Evolutionary conservation across 2,888 invertebrate species (phyloP).

Genomic region (Dryobotodes eremita): DNA sequence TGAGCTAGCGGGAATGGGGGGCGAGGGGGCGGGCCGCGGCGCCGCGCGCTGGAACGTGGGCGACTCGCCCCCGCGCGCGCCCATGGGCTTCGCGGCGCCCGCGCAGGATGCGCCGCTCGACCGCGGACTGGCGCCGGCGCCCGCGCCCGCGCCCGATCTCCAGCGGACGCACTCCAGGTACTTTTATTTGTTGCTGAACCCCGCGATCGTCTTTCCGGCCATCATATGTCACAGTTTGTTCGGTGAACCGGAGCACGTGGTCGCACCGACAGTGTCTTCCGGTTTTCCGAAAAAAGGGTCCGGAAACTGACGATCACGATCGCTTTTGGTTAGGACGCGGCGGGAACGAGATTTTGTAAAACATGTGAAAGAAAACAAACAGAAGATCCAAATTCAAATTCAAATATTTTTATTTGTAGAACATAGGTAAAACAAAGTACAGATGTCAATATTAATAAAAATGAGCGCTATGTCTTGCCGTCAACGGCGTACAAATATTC

Average conservation of each 20-base stretch:
- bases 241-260: neutral
- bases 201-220: neutral
- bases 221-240: no score
- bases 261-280: neutral
- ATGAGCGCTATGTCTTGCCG: no score
- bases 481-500: no score
- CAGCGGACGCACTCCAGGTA: conserved; percentile 94
- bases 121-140: conserved; percentile 83
- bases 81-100: conserved; percentile 90
- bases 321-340: neutral
- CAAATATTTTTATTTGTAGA: no score
- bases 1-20: conserved; percentile 91
- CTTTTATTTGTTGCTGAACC: neutral
- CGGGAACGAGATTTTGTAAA: neutral
- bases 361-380: neutral
- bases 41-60: conserved; percentile 92
- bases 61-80: conserved; percentile 91
- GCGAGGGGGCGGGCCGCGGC: conserved; percentile 92
- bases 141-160: conserved; percentile 89
- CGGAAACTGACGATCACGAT: neutral
- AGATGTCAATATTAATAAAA: no score
- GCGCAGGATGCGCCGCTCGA: conserved; percentile 91
- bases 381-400: neutral
- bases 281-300: neutral
- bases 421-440: no score